Evolutionary conservation across 2,113 vertebrate genomes (phyloP).

Genomic region (Artemisiospiza belli): DNA sequence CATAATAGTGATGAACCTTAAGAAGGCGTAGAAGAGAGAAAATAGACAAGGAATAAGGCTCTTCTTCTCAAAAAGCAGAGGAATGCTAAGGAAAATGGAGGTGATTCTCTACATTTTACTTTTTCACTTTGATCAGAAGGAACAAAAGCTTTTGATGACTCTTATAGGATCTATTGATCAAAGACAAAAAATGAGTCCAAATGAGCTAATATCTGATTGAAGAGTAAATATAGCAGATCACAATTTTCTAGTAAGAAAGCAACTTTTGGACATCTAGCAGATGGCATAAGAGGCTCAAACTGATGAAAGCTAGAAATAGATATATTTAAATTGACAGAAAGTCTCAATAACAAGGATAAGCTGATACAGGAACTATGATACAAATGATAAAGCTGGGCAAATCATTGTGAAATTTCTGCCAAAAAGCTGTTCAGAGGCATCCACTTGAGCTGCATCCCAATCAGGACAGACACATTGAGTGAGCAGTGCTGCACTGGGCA

Average conservation of each 20-base stretch:
- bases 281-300: neutral
- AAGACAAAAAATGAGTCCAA: neutral
- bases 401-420: neutral
- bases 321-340: neutral
- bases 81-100: neutral
- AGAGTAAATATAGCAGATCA: neutral
- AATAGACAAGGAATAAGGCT: neutral
- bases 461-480: accelerated
- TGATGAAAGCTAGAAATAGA: slow-evolving; percentile 4
- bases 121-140: neutral
- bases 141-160: neutral
- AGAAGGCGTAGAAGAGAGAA: neutral
- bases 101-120: neutral
- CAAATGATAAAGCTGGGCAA: slow-evolving; percentile 26
- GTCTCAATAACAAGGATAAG: neutral
- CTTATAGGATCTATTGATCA: neutral
- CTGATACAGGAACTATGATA: neutral
- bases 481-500: neutral
- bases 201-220: neutral
- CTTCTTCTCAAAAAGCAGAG: neutral
- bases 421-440: slow-evolving; percentile 26
- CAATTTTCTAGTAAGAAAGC: neutral
- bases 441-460: neutral
- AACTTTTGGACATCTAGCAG: neutral
- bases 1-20: neutral